Base-by-base conservation (phyloP, 2,888 invertebrate genomes). In the Chaitophorus viminalis region DNA sequence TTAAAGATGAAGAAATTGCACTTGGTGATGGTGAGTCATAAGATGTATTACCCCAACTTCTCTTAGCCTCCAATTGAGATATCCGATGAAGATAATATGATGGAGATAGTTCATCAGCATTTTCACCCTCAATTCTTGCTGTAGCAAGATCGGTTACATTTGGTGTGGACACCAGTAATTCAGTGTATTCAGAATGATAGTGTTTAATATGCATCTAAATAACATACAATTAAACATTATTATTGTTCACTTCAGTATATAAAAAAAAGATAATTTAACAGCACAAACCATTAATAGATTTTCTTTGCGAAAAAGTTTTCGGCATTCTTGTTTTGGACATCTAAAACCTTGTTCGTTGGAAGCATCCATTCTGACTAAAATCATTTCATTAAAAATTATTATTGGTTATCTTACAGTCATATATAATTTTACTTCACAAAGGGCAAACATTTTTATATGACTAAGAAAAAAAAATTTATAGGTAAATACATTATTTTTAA, bases 241-340 rank as follows among this genome's bases (percentile, higher is more conserved):
- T 46, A 39, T 46, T 36, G 6, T 36, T 5, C 36, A 36, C 36
- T 5, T 36, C 46, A 46, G 14, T 46, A 14, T 14, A 46, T 8
- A 8, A 39, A 39, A 39, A 39, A 39, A 39, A 39, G 39, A 9
- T 3, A 6, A 39, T 39, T 39, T 39, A 39, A 54, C 14, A 1
- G 75, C 11, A 90, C 89, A 89, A 89, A 91, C 91, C 89, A 96
- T 95, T 17, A 98, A 92, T 82, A 98, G 93, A 89, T 96, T 97
- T 91, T 97, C 97, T 91, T 97, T 97, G 9, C 98, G 94, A 91
- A 98, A 98, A 90, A 95, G 95, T 92, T 98, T 98, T 82, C 93
- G 94, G 91, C 98, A 98, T 1, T 95, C 95, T 89, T 95, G 95
- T 79, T 95, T 95, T 0, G 96, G 96, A 91, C 97, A 97, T 60